Conservation (phyloP, 2,113 vertebrate species). For the Percopsis transmontana region DNA sequence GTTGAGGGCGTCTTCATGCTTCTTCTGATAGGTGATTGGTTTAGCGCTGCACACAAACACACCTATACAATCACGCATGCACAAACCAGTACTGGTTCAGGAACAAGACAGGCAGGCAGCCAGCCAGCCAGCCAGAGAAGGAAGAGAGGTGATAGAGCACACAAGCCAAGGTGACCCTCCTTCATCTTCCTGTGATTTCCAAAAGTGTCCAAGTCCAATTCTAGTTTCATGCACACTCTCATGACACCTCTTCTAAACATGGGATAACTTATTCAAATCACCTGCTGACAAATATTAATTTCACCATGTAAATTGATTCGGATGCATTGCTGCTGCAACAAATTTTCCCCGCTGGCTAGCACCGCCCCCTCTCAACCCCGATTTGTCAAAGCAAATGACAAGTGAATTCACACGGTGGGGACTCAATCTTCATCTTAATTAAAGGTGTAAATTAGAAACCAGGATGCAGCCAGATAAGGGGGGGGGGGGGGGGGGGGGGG, state of each 20-base stretch:
- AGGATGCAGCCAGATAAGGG: conserved; percentile 15
- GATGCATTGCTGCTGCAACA: neutral
- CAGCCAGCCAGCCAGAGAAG: conserved; percentile 6
- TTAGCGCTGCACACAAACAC: no score
- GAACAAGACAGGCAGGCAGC: conserved; percentile 28
- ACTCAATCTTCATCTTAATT: conserved; percentile 11
- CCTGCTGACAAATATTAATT: neutral
- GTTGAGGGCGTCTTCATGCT: no score
- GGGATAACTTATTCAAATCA: no score
- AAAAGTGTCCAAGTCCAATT: no score
- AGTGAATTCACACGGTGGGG: neutral
- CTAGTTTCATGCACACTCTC: no score
- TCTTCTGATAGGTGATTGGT: no score
- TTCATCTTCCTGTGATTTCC: conserved; percentile 44
- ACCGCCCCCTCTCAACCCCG: neutral
- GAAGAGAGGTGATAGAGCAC: conserved; percentile 35
- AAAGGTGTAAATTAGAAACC: conserved; percentile 19
- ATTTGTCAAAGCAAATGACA: neutral
- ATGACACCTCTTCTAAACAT: no score
- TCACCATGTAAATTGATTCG: neutral
- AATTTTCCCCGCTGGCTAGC: neutral
- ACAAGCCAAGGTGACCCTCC: conserved; percentile 68
- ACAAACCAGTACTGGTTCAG: conserved; percentile 36
- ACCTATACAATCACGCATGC: conserved; percentile 23
- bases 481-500: no score